Percentiles rank a stretch among this genome's conserved stretches.
Evolutionary conservation across 2,888 invertebrate genomes (phyloP).

Genomic region (Sinentomon sp.): DNA sequence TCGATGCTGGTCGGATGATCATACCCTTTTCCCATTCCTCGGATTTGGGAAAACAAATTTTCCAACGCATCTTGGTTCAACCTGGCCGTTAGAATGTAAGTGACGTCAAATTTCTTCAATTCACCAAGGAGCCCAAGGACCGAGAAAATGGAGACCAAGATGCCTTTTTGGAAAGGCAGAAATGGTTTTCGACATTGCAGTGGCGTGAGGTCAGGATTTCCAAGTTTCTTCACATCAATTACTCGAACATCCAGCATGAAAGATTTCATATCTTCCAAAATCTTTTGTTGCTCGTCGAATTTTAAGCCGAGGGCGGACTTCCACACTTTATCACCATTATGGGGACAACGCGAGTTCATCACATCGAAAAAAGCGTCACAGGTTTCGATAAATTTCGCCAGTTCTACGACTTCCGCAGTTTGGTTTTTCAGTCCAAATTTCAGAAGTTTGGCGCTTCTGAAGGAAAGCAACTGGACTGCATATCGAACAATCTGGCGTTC

Average conservation of each 20-base stretch:
- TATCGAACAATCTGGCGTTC: slow-evolving; percentile 10
- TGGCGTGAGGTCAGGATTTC: no score
- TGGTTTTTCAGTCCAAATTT: no score
- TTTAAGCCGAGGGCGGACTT: slow-evolving; percentile 4
- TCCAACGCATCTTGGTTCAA: slow-evolving; percentile 7
- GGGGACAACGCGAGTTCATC: slow-evolving; percentile 8
- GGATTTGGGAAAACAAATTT: slow-evolving; percentile 4
- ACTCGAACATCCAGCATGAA: no score
- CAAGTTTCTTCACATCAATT: no score
- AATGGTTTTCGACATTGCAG: no score
- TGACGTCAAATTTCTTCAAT: no score
- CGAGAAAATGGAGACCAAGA: no score
- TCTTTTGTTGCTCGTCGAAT: background rate
- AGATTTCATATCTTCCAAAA: no score
- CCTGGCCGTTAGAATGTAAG: slow-evolving; percentile 3
- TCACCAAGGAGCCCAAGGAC: no score
- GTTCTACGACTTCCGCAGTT: slow-evolving; percentile 6
- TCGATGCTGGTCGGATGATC: slow-evolving; percentile 1
- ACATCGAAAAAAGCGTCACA: slow-evolving; percentile 10
- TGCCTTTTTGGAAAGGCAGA: no score
- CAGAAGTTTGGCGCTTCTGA: no score
- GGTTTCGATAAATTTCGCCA: slow-evolving; percentile 8
- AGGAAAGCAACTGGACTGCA: slow-evolving; percentile 10
- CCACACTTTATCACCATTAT: slow-evolving; percentile 1
- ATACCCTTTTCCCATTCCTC: slow-evolving; percentile 3